These are phyloP conservation scores for Trichacis sp. DNA, from an alignment of 2,888 invertebrate species.

Conservation along the genomic window DNA sequence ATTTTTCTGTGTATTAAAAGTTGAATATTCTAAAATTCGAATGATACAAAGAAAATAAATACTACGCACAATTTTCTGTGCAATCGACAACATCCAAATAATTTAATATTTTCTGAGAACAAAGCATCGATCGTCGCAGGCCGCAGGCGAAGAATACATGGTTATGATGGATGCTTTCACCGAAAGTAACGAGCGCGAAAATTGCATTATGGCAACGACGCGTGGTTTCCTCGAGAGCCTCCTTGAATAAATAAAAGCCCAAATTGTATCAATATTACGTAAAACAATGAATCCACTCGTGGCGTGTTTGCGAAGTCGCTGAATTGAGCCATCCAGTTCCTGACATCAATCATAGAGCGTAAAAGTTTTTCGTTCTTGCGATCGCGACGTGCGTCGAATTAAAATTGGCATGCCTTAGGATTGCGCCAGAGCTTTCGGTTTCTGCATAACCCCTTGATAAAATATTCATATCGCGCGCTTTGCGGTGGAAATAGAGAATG, in stretches of 20 bases:
- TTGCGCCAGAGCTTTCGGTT: not conserved
- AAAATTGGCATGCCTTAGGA: constrained; percentile 13
- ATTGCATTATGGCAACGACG: constrained; percentile 13
- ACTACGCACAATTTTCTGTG: no score
- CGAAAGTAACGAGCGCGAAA: constrained; percentile 20
- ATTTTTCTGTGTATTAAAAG: no score
- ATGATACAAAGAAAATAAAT: no score
- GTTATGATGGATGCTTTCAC: constrained; percentile 31
- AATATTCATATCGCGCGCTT: not conserved
- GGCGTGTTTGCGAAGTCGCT: constrained; percentile 25
- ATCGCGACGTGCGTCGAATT: constrained; percentile 18
- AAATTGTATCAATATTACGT: constrained; percentile 19
- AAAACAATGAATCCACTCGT: constrained; percentile 6
- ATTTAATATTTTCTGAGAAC: no score
- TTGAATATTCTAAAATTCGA: no score
- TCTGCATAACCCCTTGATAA: not conserved
- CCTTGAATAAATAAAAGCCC: constrained; percentile 20
- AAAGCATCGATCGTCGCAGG: no score
- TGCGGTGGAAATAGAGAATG: not conserved
- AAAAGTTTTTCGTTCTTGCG: constrained; percentile 10
- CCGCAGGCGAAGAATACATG: constrained; percentile 6
- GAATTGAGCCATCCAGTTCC: constrained; percentile 24
- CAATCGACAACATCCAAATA: no score
- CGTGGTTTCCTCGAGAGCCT: constrained; percentile 2
- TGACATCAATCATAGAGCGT: constrained; percentile 23